Base-by-base conservation (phyloP, 1,140 invertebrate genomes). In the Pogonus chalceus region DNA sequence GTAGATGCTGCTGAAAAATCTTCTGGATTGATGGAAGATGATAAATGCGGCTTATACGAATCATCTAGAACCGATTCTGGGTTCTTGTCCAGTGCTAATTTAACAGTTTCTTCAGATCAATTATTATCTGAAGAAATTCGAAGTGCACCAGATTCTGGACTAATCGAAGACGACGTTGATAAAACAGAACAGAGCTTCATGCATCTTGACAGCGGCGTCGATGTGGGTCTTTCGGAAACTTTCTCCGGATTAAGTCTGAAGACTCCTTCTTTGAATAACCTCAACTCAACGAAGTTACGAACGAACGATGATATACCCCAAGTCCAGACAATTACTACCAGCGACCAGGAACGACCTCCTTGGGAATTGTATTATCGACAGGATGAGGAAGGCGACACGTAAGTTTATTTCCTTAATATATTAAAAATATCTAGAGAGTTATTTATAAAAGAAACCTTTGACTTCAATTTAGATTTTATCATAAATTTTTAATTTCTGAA, bases 351-450 rank as follows among this genome's bases (percentile, higher is more conserved):
- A 35, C 57, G 54, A 52, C 46, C 64, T 23, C 63, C 72, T 24
- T 79, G 79, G 74, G 69, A 79, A 67, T 65, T 76, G 57, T 80
- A 79, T 54, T 83, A 78, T 62, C 67, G 75, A 54, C 80, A 80
- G 59, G 80, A 85, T 62, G 78, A 82, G 53, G 82, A 85, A 58
- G 84, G 84, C 39, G 83, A 86, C 64, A 85, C 83, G 81, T 84
- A 75, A 82, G 82, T 82, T 49, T 55, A 37, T 53, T 56, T 52
- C 52, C 23, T 47, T 39, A 59, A 49, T 31, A 4, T 49, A 26
- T 46, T 49, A 50, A 20, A 53, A 31, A n/a, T n/a, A n/a, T n/a
- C n/a, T n/a, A n/a, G n/a, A n/a, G n/a, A n/a, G n/a, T n/a, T n/a
- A n/a, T n/a, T n/a, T n/a, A n/a, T n/a, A n/a, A n/a, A n/a, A n/a